phyloP scores from a whole-genome alignment of 1,140 invertebrate genomes.

The Euschistus heros region DNA sequence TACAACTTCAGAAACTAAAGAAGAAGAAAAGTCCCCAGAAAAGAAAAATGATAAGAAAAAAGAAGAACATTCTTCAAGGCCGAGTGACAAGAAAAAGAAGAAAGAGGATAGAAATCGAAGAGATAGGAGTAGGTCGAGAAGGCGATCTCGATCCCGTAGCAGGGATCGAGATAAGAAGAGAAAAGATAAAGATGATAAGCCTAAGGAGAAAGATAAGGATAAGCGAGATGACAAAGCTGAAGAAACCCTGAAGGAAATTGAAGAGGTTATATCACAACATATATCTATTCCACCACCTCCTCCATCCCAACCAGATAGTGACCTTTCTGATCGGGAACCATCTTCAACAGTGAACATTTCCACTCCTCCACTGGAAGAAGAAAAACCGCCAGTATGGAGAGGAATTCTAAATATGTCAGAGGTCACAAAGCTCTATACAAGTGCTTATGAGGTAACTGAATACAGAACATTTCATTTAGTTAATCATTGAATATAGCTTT shows the following conservation, averaged over 20 bases:
- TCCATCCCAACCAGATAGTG: slow-evolving; percentile 2
- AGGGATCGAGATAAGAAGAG: not conserved
- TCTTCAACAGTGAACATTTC: slow-evolving; percentile 47
- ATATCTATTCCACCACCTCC: not conserved
- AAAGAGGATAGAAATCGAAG: slow-evolving; percentile 26
- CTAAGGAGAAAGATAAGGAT: slow-evolving; percentile 4
- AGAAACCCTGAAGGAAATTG: not conserved
- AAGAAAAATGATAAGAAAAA: slow-evolving; percentile 23
- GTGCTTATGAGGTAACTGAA: slow-evolving; percentile 58
- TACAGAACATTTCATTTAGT: too few species aligned
- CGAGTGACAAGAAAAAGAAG: slow-evolving; percentile 31
- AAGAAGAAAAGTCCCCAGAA: slow-evolving; percentile 31
- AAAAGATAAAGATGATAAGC: slow-evolving; percentile 7
- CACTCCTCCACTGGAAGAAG: slow-evolving; percentile 39
- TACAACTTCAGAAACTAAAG: slow-evolving; percentile 30
- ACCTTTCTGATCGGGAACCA: slow-evolving; percentile 39
- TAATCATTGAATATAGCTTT: too few species aligned
- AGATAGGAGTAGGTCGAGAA: slow-evolving; percentile 33
- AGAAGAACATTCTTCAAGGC: slow-evolving; percentile 31
- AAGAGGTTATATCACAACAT: slow-evolving; percentile 8
- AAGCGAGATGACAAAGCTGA: not conserved
- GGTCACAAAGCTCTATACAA: slow-evolving; percentile 77
- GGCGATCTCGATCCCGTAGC: not conserved
- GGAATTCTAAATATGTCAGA: slow-evolving; percentile 84
- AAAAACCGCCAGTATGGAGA: slow-evolving; percentile 57